Percentiles rank a stretch among this genome's conserved stretches.
These are phyloP conservation scores for Rhabdomys dilectus DNA, from an alignment of 2,113 vertebrate genomes.

Conservation along the genomic window DNA sequence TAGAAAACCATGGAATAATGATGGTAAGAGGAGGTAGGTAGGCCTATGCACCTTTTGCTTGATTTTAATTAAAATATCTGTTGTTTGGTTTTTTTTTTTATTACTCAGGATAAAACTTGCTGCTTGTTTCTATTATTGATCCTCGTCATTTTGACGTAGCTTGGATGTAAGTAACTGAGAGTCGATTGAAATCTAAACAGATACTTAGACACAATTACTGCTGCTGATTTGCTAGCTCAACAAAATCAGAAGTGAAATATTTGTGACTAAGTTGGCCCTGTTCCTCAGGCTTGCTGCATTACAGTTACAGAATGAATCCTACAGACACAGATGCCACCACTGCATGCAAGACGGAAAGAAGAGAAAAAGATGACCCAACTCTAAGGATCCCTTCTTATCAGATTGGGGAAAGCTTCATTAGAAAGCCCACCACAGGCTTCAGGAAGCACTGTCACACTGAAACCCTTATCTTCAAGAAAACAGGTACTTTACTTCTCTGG, in stretches of 20 bases:
- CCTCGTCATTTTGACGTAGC: not conserved
- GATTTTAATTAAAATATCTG: constrained; percentile 15
- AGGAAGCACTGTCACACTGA: not conserved
- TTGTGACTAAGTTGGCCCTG: not conserved
- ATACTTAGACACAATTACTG: not conserved
- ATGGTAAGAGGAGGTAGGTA: not conserved
- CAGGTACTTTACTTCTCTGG: not conserved
- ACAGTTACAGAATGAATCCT: not conserved
- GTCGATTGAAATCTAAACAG: not conserved
- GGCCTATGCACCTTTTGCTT: not conserved
- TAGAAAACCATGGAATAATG: not conserved
- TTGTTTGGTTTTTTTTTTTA: not conserved
- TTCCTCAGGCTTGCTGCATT: not conserved
- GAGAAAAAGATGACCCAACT: not conserved
- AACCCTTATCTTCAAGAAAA: not conserved
- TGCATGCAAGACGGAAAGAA: not conserved
- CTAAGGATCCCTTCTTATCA: not conserved
- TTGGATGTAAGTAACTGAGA: not conserved
- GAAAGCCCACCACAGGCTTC: not conserved
- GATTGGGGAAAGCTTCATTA: not conserved
- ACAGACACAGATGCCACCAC: not conserved
- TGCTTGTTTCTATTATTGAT: not conserved
- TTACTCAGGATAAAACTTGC: not conserved
- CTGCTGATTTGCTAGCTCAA: not conserved
- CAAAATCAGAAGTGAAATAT: not conserved